Evolutionary conservation across 2,888 invertebrate species (phyloP), one percentile per base, ranked within the genome.

Genomic region (Baronia brevicornis): DNA sequence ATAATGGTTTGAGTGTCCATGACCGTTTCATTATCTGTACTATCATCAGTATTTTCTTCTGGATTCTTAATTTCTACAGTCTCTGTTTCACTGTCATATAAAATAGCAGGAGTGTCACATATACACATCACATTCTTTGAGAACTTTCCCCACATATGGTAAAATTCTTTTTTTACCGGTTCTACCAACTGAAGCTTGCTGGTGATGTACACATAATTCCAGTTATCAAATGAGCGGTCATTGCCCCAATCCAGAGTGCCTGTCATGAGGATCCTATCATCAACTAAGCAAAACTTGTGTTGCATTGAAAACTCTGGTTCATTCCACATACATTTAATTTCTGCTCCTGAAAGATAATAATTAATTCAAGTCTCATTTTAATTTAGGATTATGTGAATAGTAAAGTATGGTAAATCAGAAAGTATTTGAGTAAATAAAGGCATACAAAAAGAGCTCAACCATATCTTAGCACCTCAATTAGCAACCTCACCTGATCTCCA

Each of bases 191-290:
- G 60, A 2, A 48, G 37, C 37, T 88, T 84, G 52, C 84, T 87
- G 9, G 90, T 90, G 33, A 92, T 80, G 25, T 91, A 60, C 2
- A 92, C 74, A 51, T 90, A 90, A 60, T 93, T 93, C 77, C 87
- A 89, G 60, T 92, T 90, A 34, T 90, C 90, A 36, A 86, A 87
- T 36, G 91, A 86, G 18, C 88, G 91, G 54, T 89, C 87, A 51
- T 86, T 75, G 6, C 93, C 92, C 92, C 92, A 93, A 64, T 93
- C 92, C 42, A 91, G 86, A 13, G 92, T 92, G 19, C 93, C 93
- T 33, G 86, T 88, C 54, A 92, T 85, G 5, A 93, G 63, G 27
- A 88, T 60, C 41, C 65, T 61, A 39, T 77, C 71, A 54, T 93
- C 93, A 20, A 92, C 70, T 33, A 93, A 61, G 28, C 87, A 88